phyloP scores from a whole-genome alignment of 2,797 vertebrate species.

The Notolabrus celidotus region DNA sequence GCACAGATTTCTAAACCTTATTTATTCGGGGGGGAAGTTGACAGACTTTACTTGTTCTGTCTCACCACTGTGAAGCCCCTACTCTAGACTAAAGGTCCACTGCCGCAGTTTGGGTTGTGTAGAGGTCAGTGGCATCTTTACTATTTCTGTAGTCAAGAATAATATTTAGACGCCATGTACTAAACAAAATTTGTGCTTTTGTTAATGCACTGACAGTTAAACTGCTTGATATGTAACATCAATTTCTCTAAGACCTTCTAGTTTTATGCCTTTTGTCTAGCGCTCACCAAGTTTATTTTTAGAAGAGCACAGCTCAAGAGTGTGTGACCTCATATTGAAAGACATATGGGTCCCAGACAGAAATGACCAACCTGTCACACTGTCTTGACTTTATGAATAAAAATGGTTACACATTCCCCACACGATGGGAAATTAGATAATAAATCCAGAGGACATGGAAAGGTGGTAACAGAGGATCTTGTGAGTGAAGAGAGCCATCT shows the following conservation, averaged over 20 bases:
- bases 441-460: constrained; percentile 27
- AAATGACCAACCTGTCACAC: constrained; percentile 40
- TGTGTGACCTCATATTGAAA: constrained; percentile 27
- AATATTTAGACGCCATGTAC: not conserved
- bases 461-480: constrained; percentile 2
- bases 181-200: not conserved
- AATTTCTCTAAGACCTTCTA: not conserved
- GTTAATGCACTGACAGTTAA: not conserved
- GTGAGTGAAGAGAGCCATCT: constrained; percentile 14
- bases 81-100: constrained; percentile 6
- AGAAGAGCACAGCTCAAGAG: constrained; percentile 8
- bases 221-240: not conserved
- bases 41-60: constrained; percentile 29
- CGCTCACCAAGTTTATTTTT: constrained; percentile 21
- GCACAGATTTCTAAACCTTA: constrained; percentile 32
- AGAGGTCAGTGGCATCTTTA: not conserved
- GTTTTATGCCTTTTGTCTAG: not conserved
- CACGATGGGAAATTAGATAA: constrained; percentile 27
- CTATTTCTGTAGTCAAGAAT: not conserved
- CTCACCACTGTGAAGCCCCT: constrained; percentile 23
- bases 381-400: constrained; percentile 36
- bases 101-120: not conserved
- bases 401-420: constrained; percentile 28
- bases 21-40: constrained; percentile 36
- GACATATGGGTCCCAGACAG: constrained; percentile 32